Evolutionary conservation across 2,113 vertebrate species (phyloP).

Genomic region (Crotophaga sulcirostris): DNA sequence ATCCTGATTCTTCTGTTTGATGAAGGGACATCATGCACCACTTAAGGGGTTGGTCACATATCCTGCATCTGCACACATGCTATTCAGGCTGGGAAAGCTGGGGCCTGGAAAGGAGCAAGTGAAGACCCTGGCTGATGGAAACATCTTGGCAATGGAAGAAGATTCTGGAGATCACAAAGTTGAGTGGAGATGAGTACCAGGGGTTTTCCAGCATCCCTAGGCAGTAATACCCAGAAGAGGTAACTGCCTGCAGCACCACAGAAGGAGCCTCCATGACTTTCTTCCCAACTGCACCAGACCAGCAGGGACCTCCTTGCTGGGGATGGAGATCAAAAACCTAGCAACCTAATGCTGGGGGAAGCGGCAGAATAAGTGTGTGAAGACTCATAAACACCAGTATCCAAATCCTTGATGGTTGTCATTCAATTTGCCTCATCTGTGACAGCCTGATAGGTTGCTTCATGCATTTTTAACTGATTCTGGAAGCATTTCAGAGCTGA

Average conservation of each 20-base stretch:
- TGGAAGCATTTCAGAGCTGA: slow-evolving; percentile 10
- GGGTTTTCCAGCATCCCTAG: not conserved
- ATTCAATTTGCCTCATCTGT: not conserved
- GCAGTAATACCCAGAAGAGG: not conserved
- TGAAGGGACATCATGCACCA: not conserved
- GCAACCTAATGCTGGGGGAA: not conserved
- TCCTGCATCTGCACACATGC: not conserved
- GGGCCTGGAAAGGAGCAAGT: not conserved
- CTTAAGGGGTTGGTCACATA: not conserved
- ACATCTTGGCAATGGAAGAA: not conserved
- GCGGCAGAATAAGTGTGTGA: not conserved
- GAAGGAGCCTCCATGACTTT: not conserved
- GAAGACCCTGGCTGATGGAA: not conserved
- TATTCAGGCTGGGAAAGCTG: not conserved
- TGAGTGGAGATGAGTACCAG: not conserved
- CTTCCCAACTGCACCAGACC: not conserved
- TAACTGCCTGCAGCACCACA: not conserved
- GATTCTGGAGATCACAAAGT: not conserved
- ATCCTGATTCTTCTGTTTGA: not conserved
- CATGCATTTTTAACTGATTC: not conserved
- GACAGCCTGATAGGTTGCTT: not conserved
- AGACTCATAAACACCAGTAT: not conserved
- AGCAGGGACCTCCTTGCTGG: not conserved
- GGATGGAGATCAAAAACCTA: fast-evolving
- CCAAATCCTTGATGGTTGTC: not conserved